These are phyloP conservation scores for Ostrea denselamellosa DNA, from an alignment of 1,140 invertebrate genomes.

Conservation along the genomic window DNA sequence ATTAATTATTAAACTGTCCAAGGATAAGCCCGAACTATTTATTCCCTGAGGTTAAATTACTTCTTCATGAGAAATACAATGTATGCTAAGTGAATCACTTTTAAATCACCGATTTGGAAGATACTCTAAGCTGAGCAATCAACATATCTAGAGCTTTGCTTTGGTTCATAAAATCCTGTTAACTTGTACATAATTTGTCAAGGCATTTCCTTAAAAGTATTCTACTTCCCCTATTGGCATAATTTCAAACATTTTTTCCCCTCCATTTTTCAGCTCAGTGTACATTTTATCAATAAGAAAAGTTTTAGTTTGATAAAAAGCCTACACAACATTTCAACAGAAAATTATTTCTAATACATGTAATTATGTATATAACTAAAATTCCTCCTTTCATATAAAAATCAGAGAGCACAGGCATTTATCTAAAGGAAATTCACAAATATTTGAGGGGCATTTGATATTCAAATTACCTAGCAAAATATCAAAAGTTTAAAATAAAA, in stretches of 20 bases:
- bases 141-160: neutral
- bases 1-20: neutral
- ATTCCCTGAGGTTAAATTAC: conserved; percentile 3
- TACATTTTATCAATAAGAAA: neutral
- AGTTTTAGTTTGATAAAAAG: neutral
- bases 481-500: too few relatives aligned
- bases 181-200: neutral
- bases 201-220: neutral
- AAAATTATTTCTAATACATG: neutral
- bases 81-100: conserved; percentile 12
- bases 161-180: neutral
- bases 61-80: neutral
- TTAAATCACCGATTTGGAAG: neutral
- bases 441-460: too few relatives aligned
- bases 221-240: neutral
- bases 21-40: neutral
- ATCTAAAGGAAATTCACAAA: too few relatives aligned
- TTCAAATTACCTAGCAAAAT: too few relatives aligned
- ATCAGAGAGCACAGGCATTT: too few relatives aligned
- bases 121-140: neutral
- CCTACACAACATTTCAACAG: neutral
- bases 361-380: neutral
- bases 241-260: neutral
- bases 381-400: neutral
- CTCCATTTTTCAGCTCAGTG: too few relatives aligned